Conservation (phyloP, 2,113 vertebrate species). For the Ploceus nigricollis region DNA sequence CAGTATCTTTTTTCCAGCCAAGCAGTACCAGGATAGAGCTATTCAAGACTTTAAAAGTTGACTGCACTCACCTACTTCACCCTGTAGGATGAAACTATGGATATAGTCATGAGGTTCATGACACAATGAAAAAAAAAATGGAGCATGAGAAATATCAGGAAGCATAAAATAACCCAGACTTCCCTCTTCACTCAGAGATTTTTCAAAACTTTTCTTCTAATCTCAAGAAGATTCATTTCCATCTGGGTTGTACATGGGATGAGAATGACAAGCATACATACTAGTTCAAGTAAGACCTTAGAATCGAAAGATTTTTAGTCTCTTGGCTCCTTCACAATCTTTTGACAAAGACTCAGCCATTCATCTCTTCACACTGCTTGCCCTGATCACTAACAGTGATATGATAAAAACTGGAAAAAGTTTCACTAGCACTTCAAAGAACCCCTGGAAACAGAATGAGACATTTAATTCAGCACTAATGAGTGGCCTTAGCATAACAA, state of each 20-base stretch:
- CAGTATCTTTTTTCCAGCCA: not conserved
- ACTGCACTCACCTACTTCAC: not conserved
- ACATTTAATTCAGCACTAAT: not conserved
- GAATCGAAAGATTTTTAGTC: not conserved
- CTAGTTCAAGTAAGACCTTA: not conserved
- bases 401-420: not conserved
- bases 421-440: not conserved
- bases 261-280: not conserved
- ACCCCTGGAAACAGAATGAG: not conserved
- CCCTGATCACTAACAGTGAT: not conserved
- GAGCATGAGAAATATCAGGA: not conserved
- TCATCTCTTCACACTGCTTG: not conserved
- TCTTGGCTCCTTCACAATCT: not conserved
- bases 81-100: not conserved
- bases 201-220: not conserved
- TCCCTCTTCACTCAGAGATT: not conserved
- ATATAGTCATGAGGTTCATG: not conserved
- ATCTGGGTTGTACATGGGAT: not conserved
- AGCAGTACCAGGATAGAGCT: not conserved
- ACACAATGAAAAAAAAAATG: not conserved
- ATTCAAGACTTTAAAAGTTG: not conserved
- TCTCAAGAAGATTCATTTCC: not conserved
- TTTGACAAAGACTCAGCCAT: not conserved
- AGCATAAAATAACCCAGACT: not conserved
- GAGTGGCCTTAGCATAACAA: not conserved